Percentiles rank a stretch among this genome's conserved stretches.
phyloP scores from a whole-genome alignment of 2,797 vertebrate genomes.

The Macroramphosus scolopax region DNA sequence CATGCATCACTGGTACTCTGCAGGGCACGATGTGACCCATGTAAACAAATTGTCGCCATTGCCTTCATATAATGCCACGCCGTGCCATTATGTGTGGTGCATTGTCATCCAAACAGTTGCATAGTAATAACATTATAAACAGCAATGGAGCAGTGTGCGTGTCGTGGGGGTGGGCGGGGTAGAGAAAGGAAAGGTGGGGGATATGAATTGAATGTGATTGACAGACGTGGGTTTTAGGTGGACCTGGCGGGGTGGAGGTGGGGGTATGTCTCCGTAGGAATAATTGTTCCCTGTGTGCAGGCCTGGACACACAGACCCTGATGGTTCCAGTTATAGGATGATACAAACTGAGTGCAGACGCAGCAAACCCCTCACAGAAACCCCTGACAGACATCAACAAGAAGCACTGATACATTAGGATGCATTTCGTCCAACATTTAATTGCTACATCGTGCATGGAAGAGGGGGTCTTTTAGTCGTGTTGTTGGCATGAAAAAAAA shows the following conservation, averaged over 20 bases:
- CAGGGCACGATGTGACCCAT: conserved; percentile 54
- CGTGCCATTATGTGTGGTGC: conserved; percentile 54
- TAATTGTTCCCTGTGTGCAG: conserved; percentile 72
- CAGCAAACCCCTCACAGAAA: conserved; percentile 52
- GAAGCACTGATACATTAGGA: conserved; percentile 39
- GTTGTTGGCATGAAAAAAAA: conserved; percentile 9
- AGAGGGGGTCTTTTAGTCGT: not conserved
- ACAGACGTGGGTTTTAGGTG: conserved; percentile 76
- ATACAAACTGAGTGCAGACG: conserved; percentile 64
- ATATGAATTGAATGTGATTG: conserved; percentile 78
- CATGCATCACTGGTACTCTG: conserved; percentile 57
- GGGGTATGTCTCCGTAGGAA: conserved; percentile 73
- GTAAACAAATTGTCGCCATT: conserved; percentile 68
- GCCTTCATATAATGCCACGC: conserved; percentile 42
- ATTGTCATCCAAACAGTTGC: conserved; percentile 72
- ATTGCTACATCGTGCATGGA: not conserved
- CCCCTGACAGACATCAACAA: conserved; percentile 62
- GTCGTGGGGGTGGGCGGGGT: conserved; percentile 74
- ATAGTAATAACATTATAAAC: conserved; percentile 74
- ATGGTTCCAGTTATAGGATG: conserved; percentile 55
- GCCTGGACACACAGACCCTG: conserved; percentile 57
- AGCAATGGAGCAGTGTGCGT: conserved; percentile 63
- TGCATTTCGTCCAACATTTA: conserved; percentile 5
- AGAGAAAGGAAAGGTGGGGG: conserved; percentile 64
- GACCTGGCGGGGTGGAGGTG: conserved; percentile 64